Evolutionary conservation across 2,888 invertebrate species (phyloP).

Genomic region (Sinohyriopsis cumingii): DNA sequence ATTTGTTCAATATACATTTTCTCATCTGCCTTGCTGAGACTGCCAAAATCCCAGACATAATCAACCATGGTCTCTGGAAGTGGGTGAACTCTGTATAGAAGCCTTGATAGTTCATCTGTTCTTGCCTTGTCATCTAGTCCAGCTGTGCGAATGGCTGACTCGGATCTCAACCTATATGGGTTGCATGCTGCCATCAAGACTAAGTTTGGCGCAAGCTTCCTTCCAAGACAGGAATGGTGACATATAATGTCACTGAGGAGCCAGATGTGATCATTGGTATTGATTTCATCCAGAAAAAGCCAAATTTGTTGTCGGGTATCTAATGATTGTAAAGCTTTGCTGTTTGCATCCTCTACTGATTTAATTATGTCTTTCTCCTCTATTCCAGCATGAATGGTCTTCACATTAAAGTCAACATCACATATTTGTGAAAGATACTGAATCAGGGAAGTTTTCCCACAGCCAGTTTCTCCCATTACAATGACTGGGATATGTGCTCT

Average conservation of each 20-base stretch:
- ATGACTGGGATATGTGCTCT: slow-evolving; percentile 47
- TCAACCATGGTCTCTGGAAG: slow-evolving; percentile 52
- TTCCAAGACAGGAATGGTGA: slow-evolving; percentile 35
- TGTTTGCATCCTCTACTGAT: slow-evolving; percentile 19
- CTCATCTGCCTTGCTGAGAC: slow-evolving; percentile 43
- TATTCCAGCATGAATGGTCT: slow-evolving; percentile 54
- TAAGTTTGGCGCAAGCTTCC: slow-evolving; percentile 41
- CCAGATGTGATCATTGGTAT: slow-evolving; percentile 48
- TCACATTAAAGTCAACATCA: slow-evolving; percentile 37
- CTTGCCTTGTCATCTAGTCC: slow-evolving; percentile 45
- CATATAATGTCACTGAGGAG: slow-evolving; percentile 45
- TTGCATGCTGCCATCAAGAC: slow-evolving; percentile 51
- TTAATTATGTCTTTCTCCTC: slow-evolving; percentile 25
- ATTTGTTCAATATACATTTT: slow-evolving; percentile 34
- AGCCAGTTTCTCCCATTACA: slow-evolving; percentile 60
- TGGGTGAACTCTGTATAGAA: slow-evolving; percentile 52
- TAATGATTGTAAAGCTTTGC: slow-evolving; percentile 9
- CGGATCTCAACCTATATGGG: slow-evolving; percentile 46
- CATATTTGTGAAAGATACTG: slow-evolving; percentile 43
- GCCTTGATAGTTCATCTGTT: slow-evolving; percentile 44
- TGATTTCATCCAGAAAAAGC: slow-evolving; percentile 58
- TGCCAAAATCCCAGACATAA: slow-evolving; percentile 56
- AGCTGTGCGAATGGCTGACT: slow-evolving; percentile 32
- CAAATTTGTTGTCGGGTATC: slow-evolving; percentile 23
- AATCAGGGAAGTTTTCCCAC: slow-evolving; percentile 57